Evolutionary conservation across 2,797 vertebrate genomes (phyloP), one percentile per base, ranked within the genome.

Genomic region (Alca torda): DNA sequence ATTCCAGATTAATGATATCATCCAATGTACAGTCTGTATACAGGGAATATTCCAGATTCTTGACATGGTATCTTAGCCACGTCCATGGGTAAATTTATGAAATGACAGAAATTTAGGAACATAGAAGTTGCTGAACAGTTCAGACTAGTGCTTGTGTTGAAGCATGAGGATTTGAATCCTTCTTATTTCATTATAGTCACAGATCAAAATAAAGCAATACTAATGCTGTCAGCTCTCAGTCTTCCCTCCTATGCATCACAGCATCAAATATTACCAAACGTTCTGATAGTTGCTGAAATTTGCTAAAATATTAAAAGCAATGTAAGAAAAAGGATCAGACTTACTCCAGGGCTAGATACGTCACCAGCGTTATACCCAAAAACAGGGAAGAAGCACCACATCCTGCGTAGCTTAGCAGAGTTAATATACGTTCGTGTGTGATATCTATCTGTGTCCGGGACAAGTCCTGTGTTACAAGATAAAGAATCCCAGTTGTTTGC

Each of bases 331-430:
- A 57, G 26, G 6, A 76, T 79, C 35, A 51, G 63, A 98, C 99
- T 99, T 97, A 99, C 99, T 98, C 98, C 96, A 99, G 99, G 76
- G 93, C 84, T 64, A 98, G 77, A 86, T 99, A 99, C 8, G 98
- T 99, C 96, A 99, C 96, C n/a, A 99, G 95, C 2, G 98, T 98
- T 97, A 99, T 68, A 63, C 98, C 98, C 83, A 99, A 95, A 96
- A 99, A 99, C 81, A 99, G 83, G 78, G 98, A 98, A 54, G 99
- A 99, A 67, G 98, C 79, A 48, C 99, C 99, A 97, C 99, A 99
- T 64, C 99, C 98, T 33, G 98, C 64, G 64, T 98, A 98, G 7
- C 98, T 98, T 91, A 99, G 97, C 81, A 99, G 23, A 20, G 98
- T 98, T 93, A 99, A 97, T 96, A 98, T 95, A 48, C 28, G 53